Evolutionary conservation across 2,797 vertebrate genomes (phyloP).

Genomic region (Myotis pilosus): DNA sequence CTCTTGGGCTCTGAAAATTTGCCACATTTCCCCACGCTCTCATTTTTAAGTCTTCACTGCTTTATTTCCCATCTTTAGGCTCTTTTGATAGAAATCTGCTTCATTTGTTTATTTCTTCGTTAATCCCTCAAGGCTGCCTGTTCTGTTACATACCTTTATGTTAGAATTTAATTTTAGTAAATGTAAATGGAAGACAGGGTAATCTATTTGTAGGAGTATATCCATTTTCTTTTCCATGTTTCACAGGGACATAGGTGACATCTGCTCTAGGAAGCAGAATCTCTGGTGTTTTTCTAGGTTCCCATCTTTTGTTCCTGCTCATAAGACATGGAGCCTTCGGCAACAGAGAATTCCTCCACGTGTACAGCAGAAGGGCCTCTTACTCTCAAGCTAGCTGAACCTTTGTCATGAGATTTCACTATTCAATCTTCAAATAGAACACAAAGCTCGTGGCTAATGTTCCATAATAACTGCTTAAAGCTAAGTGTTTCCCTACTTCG

Average conservation of each 20-base stretch:
- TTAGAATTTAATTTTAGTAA: slow-evolving; percentile 47
- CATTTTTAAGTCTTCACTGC: not conserved
- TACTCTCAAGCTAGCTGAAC: not conserved
- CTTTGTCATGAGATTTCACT: slow-evolving; percentile 38
- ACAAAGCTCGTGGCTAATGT: slow-evolving; percentile 35
- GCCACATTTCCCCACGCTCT: not conserved
- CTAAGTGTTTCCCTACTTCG: slow-evolving; percentile 14
- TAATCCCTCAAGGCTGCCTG: slow-evolving; percentile 1
- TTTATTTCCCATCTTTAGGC: not conserved
- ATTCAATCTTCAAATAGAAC: slow-evolving; percentile 2
- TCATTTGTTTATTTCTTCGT: slow-evolving; percentile 9
- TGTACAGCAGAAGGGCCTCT: not conserved
- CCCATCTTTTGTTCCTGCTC: not conserved
- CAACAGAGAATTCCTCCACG: not conserved
- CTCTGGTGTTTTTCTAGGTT: not conserved
- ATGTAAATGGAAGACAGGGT: not conserved
- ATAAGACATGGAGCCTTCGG: not conserved
- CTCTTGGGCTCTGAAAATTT: not conserved
- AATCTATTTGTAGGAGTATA: not conserved
- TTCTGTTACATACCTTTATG: not conserved
- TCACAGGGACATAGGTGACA: not conserved
- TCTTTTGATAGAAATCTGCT: slow-evolving; percentile 50
- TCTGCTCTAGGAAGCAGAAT: not conserved
- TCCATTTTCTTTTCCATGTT: slow-evolving; percentile 20
- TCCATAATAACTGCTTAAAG: slow-evolving; percentile 61